Evolutionary conservation across 2,797 vertebrate genomes (phyloP), one percentile per base, ranked within the genome.

Genomic region (Odontamblyopus lacepedii): DNA sequence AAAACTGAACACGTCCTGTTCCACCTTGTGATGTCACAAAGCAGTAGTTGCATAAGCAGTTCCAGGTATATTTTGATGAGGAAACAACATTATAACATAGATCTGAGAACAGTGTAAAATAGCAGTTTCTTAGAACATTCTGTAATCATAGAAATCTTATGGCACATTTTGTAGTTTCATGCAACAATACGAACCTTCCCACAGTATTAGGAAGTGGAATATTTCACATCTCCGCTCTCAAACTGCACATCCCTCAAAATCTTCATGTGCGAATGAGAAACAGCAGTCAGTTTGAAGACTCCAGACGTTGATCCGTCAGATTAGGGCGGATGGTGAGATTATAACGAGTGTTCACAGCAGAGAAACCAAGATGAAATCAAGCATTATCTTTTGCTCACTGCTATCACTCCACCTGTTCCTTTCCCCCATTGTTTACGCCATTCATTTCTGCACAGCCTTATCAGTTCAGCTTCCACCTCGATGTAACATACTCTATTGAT

Each of bases 111-210:
- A 35, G 32, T 6, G 0, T 6, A 35, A 35, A 13, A 12, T 15
- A 16, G 44, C 44, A 12, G 16, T 51, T 18, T 51, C 1, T 13
- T 12, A 13, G 23, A n/a, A 9, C 55, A 26, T 26, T 57, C 55
- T 12, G 55, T 12, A 26, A 26, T 55, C n/a, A 11, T n/a, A 0
- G 55, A 57, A 23, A 44, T 41, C 32, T 6, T 35, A 4, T 5
- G 30, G 30, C 61, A 38, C 48, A 70, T 87, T 89, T 79, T 84
- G 78, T 64, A 77, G 4, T 32, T 32, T 90, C 83, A 88, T 75
- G 71, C 79, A 67, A 71, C 27, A 67, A 69, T 35, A 38, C 60
- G 69, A 79, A 51, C 15, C 23, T 55, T 62, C 50, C 61, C 71
- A 51, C 59, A 74, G 56, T 29, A 56, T 69, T 19, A 48, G 55